Conservation (phyloP, 64 coral and sea anemone genomes). For the Actinia tenebrosa region DNA sequence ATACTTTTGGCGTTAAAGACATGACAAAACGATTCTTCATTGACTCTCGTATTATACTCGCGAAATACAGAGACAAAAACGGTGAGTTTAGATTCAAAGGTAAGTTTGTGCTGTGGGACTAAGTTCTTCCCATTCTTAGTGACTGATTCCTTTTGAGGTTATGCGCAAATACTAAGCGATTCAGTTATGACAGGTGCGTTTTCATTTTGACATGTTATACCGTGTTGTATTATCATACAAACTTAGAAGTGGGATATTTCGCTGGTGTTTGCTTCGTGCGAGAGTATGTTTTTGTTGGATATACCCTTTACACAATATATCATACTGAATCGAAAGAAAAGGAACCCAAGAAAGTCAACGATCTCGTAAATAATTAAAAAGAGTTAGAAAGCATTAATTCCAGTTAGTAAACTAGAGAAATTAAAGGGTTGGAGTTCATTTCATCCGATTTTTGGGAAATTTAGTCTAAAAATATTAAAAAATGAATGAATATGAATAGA, state of each 20-base stretch:
- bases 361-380: constrained; percentile 6
- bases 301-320: neutral
- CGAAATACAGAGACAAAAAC: neutral
- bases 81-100: neutral
- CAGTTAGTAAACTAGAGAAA: neutral
- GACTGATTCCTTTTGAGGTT: neutral
- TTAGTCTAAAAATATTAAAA: too few species aligned
- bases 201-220: constrained; percentile 5
- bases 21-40: neutral
- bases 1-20: neutral
- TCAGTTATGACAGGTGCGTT: neutral
- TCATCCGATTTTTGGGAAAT: neutral
- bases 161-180: neutral
- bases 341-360: neutral
- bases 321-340: neutral
- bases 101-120: neutral
- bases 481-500: too few species aligned
- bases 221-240: neutral
- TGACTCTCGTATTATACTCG: neutral
- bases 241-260: neutral
- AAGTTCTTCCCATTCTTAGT: neutral
- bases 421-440: neutral
- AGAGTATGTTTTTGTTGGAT: neutral
- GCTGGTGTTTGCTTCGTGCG: neutral
- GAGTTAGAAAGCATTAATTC: neutral